Base-by-base conservation (phyloP, 2,888 invertebrate genomes). In the Furcula furcula region DNA sequence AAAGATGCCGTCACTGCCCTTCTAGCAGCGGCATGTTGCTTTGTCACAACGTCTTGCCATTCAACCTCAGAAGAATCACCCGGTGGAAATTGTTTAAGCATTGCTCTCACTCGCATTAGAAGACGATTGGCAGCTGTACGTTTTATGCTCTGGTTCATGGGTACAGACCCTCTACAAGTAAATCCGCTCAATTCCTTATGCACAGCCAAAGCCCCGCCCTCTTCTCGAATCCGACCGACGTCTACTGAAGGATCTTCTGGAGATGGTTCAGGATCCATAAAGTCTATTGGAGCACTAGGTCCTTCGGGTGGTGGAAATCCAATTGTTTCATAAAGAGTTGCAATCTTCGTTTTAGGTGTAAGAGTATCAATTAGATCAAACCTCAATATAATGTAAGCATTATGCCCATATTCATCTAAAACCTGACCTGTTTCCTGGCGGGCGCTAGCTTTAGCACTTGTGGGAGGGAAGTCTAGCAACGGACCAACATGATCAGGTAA, bases 1-100 rank as follows among this genome's bases (percentile, higher is more conserved):
- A 88, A 88, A 0, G 88, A 87, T 23, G 82, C 66, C 7, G 78
- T 74, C 1, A 88, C 85, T 7, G 87, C 86, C 7, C 77, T 75
- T 37, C 85, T 70, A 34, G 73, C 54, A 4, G 86, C 77, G 16
- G 76, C 68, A 41, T 88, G 87, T 51, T 88, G 88, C 6, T 71
- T 58, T 15, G 82, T 78, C 6, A 87, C 76, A 11, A 61, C 76
- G 35, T 87, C 82, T 46, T 86, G 80, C 72, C 76, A 85, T 21
- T 81, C 76, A 15, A 80, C 38, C 9, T 59, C 46, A 1, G 79
- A 72, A 51, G 73, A 75, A 5, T 76, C 65, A 0, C 69, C 76
- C 3, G 82, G 77, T 1, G 76, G 42, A 53, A 85, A 88, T 40
- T 77, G 78, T 54, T 77, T 84, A 0, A 87, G 52, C 76, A 85